Percentiles rank a stretch among this genome's conserved stretches.
Conservation (phyloP, 1,140 invertebrate genomes). For the Ylistrum balloti region DNA sequence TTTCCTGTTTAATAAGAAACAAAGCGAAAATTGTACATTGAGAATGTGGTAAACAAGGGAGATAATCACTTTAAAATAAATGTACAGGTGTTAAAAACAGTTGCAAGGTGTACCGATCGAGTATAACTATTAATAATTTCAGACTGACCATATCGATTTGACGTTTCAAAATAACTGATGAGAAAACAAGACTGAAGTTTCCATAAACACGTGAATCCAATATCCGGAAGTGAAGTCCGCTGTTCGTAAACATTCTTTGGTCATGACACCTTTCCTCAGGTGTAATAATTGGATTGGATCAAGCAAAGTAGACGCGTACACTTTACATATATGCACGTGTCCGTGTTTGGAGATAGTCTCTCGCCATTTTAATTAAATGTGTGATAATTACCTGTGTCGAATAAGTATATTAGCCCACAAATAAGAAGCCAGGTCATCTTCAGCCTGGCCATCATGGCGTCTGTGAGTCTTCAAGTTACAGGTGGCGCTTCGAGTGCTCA, state of each 20-base stretch:
- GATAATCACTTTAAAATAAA: background rate
- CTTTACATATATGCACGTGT: background rate
- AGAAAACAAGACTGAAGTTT: background rate
- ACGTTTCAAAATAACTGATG: background rate
- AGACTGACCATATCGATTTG: background rate
- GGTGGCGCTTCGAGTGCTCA: conserved; percentile 52
- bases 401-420: background rate
- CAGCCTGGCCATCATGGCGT: conserved; percentile 57
- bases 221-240: conserved; percentile 43
- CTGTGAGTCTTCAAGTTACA: conserved; percentile 45
- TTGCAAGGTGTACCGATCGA: background rate
- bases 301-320: background rate
- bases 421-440: conserved; percentile 49
- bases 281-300: conserved; percentile 29
- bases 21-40: no score
- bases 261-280: conserved; percentile 52
- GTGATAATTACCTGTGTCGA: conserved; percentile 44
- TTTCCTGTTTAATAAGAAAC: no score
- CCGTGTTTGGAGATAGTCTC: background rate
- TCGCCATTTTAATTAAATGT: background rate
- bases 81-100: conserved; percentile 7
- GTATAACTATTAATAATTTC: background rate
- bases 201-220: background rate
- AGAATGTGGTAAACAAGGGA: background rate
- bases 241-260: conserved; percentile 53